Evolutionary conservation across 2,113 vertebrate genomes (phyloP).

Genomic region (Xerus inauris): DNA sequence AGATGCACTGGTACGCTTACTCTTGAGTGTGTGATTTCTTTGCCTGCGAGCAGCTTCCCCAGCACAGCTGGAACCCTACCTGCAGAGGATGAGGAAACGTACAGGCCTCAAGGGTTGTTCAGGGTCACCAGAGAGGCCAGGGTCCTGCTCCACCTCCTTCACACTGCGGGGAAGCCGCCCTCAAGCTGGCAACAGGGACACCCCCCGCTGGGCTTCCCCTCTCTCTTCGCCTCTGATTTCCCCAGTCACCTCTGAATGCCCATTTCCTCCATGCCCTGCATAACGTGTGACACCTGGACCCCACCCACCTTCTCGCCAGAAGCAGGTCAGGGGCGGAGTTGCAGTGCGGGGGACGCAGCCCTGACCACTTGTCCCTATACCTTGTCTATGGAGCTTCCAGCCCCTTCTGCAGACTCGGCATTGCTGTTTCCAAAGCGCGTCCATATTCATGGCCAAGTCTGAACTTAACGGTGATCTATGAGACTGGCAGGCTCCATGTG

Average conservation of each 20-base stretch:
- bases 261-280: not conserved
- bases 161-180: not conserved
- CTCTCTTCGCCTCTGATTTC: not conserved
- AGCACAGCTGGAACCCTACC: no score
- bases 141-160: fast-evolving
- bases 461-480: not conserved
- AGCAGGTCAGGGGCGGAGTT: no score
- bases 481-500: not conserved
- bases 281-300: not conserved
- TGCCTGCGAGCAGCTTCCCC: not conserved
- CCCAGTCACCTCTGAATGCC: not conserved
- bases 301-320: no score
- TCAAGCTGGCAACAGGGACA: not conserved
- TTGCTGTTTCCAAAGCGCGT: not conserved
- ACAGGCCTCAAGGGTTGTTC: not conserved
- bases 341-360: not conserved
- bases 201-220: not conserved
- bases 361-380: not conserved
- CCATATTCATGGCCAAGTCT: fast-evolving
- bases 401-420: fast-evolving
- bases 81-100: not conserved
- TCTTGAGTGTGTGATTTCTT: not conserved
- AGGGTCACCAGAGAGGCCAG: no score
- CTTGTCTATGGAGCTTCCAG: not conserved
- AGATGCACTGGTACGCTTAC: no score